Evolutionary conservation across 1,140 invertebrate species (phyloP).

Genomic region (Leptinotarsa defecta): DNA sequence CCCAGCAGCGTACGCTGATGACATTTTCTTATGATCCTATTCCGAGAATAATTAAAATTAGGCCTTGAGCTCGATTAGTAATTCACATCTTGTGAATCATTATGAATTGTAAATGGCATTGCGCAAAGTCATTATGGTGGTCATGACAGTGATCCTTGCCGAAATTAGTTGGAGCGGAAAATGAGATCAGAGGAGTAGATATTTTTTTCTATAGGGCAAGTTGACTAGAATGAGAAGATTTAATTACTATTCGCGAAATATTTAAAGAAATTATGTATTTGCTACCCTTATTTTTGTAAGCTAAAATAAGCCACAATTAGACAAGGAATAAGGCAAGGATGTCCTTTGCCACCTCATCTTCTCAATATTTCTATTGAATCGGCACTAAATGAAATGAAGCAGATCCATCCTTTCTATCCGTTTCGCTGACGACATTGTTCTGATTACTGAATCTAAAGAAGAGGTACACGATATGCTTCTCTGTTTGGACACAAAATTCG

Average conservation of each 20-base stretch:
- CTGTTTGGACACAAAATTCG: no score
- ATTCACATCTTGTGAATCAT: background rate
- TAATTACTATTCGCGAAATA: background rate
- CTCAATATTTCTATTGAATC: background rate
- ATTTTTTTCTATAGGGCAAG: background rate
- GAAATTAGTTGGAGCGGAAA: background rate
- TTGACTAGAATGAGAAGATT: background rate
- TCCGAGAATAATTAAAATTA: background rate
- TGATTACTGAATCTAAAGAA: no score
- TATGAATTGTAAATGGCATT: background rate
- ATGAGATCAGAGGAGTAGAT: background rate
- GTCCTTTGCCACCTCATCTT: background rate
- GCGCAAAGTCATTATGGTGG: background rate
- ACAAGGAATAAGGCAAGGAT: background rate
- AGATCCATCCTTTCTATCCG: no score
- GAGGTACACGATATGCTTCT: no score
- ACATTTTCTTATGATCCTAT: no score
- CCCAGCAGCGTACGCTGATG: no score
- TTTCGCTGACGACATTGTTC: no score
- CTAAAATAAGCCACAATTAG: background rate
- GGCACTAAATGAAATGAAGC: no score
- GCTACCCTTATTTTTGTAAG: background rate
- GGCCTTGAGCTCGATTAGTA: constrained; percentile 1
- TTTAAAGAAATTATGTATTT: background rate
- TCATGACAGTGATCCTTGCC: background rate